Base-by-base conservation (phyloP, 2,797 vertebrate genomes). In the Ibycter americanus region DNA sequence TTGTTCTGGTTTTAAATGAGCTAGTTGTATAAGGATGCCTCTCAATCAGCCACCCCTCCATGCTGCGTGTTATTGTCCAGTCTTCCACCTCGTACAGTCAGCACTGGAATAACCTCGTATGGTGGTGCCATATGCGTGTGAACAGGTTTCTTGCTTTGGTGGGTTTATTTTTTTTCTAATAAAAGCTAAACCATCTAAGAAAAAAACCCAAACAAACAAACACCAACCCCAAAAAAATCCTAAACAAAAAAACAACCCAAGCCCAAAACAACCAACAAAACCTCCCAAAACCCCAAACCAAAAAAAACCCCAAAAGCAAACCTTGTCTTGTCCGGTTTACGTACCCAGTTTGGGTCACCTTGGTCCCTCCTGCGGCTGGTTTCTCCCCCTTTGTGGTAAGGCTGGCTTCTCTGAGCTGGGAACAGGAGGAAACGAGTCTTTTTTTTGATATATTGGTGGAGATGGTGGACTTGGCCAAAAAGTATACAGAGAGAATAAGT, bases 341-440 rank as follows among this genome's bases (percentile, higher is more conserved):
- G 16, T 4, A 29, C 11, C 8, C 14, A 18, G 12, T 55, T 74
- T 66, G 12, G 34, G 32, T 91, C 6, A 14, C 19, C 17, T 62
- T 73, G 34, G 11, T 47, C 6, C 92, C 34, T 80, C 17, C 23
- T 66, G 18, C 13, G 12, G 3, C 27, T 93, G 12, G 0, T 87
- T 70, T 83, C 26, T 92, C 4, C 10, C 4, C 1, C 8, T 87
- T 34, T 38, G 29, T 1, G 0, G 8, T 71, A 18, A 67, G 14
- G 31, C 44, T 85, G 19, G 42, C 9, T 83, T 79, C 5, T 25
- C 58, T 89, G 27, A 32, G 12, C 15, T 83, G 23, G 11, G 6
- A 15, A 4, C 4, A 11, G 14, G 15, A 11, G 12, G 4, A 49
- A 84, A 51, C 0, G 4, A 49, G 3, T 40, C 1, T n/a, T 56